Base-by-base conservation (phyloP, 2,797 vertebrate genomes). In the Discoglossus pictus region DNA sequence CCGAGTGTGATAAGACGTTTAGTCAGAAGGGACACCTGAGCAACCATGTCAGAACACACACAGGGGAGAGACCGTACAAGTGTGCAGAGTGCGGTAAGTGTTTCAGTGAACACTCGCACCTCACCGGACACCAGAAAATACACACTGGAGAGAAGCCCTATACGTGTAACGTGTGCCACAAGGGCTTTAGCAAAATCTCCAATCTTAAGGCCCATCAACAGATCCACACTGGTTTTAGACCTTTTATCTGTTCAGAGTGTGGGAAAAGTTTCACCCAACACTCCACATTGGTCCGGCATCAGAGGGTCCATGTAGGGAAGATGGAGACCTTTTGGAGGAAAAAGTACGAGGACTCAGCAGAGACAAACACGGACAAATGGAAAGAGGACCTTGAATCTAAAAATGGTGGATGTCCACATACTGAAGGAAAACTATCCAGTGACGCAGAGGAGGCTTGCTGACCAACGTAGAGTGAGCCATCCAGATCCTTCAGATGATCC, bases 1-100 rank as follows among this genome's bases (percentile, higher is more conserved):
- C 92, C 0, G 92, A 94, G 78, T 97, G 96, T 1, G 92, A 92
- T 67, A 94, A 93, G 76, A 87, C 91, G 23, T 96, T 95, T 69
- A 89, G 94, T 80, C 94, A 95, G 60, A 90, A 92, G 72, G 93
- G 93, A 77, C 93, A 92, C 63, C 83, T 95, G 40, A 81, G 91
- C 0, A 84, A 93, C 11, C 95, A 95, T 80, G 84, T 92, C 73
- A 84, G 93, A 73, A 92, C 92, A 48, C 95, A 95, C 69, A 91
- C 93, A 0, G 94, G 93, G 1, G 80, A 93, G 75, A 85, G 93
- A 34, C 94, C 94, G 23, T 94, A 95, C 15, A 77, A 73, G 42
- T 98, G 95, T 51, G 62, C 88, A 12, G 89, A 92, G 75, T 97
- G 94, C 13, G 93, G 85, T 4, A 83, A 85, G 0, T 75, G 75